Base-by-base conservation (phyloP, 2,113 vertebrate species). In the Ptyas mucosa region DNA sequence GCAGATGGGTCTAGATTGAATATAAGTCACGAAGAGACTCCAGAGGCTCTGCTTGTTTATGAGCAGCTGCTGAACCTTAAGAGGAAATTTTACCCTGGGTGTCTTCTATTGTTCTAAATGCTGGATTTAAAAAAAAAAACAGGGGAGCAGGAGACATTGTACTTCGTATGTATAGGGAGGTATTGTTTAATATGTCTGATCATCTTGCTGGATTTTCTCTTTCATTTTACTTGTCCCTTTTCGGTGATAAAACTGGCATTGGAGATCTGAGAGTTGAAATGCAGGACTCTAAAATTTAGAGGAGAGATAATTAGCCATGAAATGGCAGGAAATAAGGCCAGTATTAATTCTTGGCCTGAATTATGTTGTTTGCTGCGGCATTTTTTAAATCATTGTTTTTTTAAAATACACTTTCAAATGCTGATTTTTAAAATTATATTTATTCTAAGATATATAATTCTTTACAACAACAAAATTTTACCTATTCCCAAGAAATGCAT, bases 1-100 rank as follows among this genome's bases (percentile, higher is more conserved):
- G 88, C 96, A 97, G 96, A 96, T 97, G 96, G 96, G 69, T 89
- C 92, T 85, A 92, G 88, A 96, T 93, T 94, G 95, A 95, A 90
- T 93, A 91, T 86, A 93, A 91, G 89, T 85, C 94, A 95, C 52
- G 23, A 69, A 90, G n/a, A 88, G 93, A 93, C 96, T 96, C 96
- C 92, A 89, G 89, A 85, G 96, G 88, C 91, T 96, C 85, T 95
- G 61, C 49, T 92, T 93, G 49, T 95, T 95, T 93, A 15, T 0
- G 58, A 86, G 86, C 90, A 95, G 88, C 96, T 96, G 96, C 96
- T 96, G 97, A 97, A 96, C 94, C 94, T 93, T 75, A 91, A 92
- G 89, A 54, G 34, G 90, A 69, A 91, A 92, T 64, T 94, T 92
- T 93, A 95, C 87, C 89, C 86, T 93, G 94, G 93, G 94, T 95